phyloP scores from a whole-genome alignment of 2,113 vertebrate genomes.

The Bolborhynchus lineola region DNA sequence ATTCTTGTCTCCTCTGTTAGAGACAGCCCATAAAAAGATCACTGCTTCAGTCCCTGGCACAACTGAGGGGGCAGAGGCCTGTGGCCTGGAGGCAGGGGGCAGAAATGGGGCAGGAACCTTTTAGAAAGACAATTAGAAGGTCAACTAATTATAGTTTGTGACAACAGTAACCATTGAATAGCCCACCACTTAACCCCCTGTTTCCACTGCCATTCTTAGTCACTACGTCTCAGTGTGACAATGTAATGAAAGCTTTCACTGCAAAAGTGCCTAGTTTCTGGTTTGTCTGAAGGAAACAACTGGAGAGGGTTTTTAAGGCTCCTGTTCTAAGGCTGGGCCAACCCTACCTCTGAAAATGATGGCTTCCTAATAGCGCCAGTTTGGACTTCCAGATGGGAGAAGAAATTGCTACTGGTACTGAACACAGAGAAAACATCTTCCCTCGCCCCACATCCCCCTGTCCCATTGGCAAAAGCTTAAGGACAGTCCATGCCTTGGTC shows the following conservation, averaged over 20 bases:
- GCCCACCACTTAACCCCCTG: neutral
- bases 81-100: neutral
- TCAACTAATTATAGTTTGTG: neutral
- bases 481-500: neutral
- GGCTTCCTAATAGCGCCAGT: neutral
- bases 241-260: neutral
- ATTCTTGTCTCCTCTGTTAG: neutral
- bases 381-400: neutral
- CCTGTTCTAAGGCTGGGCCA: neutral
- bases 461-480: neutral
- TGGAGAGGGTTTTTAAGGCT: neutral
- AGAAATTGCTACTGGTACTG: neutral
- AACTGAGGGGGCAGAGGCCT: neutral
- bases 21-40: neutral
- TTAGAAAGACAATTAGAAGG: neutral
- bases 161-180: neutral
- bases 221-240: neutral
- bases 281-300: neutral
- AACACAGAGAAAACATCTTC: neutral
- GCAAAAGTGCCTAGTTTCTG: neutral
- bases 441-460: fast-evolving
- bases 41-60: neutral
- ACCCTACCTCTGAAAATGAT: neutral
- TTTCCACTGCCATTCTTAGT: neutral
- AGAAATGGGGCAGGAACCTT: neutral